phyloP scores from a whole-genome alignment of 2,113 vertebrate species.

The Nibea coibor region DNA sequence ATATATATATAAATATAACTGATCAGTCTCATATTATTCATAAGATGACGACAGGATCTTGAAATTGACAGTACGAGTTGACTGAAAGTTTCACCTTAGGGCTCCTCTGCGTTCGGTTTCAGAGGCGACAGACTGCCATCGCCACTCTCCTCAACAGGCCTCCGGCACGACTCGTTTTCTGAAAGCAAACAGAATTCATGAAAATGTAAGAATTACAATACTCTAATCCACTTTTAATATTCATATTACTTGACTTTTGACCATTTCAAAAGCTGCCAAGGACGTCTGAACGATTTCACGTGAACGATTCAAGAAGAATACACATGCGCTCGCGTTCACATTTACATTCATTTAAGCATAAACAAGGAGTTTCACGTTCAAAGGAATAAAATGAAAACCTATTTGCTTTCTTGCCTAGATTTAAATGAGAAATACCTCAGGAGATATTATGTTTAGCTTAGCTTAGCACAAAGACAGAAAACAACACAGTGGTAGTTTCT shows the following conservation, averaged over 20 bases:
- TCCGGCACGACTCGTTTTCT: slow-evolving; percentile 70
- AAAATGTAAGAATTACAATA: neutral
- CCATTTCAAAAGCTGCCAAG: neutral
- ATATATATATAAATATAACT: neutral
- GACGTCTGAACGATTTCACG: neutral
- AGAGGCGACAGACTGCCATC: slow-evolving; percentile 58
- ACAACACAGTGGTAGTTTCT: neutral
- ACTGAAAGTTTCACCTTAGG: slow-evolving; percentile 36
- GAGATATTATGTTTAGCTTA: neutral
- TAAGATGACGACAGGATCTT: neutral
- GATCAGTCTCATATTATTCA: neutral
- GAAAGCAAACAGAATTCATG: slow-evolving; percentile 28
- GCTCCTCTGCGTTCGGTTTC: slow-evolving; percentile 55
- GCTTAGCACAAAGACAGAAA: neutral
- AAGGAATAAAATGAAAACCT: neutral
- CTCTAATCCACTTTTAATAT: neutral
- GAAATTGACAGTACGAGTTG: slow-evolving; percentile 26
- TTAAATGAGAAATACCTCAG: neutral
- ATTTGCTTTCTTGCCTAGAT: neutral
- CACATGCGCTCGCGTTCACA: neutral
- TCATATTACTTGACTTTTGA: neutral
- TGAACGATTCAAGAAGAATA: neutral
- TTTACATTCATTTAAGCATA: neutral
- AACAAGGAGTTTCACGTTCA: neutral
- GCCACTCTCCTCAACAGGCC: slow-evolving; percentile 82